Percentiles rank a stretch among this genome's conserved stretches.
Conservation (phyloP, 2,113 vertebrate species). For the Pantherophis guttatus region DNA sequence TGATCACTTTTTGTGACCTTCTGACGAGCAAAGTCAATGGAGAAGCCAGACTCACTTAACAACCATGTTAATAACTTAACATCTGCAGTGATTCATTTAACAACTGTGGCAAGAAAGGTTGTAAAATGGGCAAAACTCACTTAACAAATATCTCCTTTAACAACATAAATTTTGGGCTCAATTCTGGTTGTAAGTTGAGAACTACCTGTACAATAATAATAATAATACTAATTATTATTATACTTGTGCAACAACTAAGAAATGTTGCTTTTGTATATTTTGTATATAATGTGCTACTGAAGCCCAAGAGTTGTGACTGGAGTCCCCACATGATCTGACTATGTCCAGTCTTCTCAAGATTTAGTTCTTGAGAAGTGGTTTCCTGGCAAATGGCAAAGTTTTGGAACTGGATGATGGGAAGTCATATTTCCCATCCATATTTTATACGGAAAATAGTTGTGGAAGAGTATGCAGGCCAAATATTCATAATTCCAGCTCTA, state of each 20-base stretch:
- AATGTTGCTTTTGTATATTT: background rate
- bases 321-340: background rate
- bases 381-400: background rate
- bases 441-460: background rate
- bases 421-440: no score
- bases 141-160: background rate
- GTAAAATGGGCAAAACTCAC: background rate
- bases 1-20: background rate
- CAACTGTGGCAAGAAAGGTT: background rate
- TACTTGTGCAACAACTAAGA: background rate
- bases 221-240: background rate
- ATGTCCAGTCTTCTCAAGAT: background rate
- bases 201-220: background rate
- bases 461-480: background rate
- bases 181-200: background rate
- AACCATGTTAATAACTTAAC: background rate
- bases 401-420: background rate
- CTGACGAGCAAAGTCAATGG: background rate
- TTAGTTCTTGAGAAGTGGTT: background rate
- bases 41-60: background rate
- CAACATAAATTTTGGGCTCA: background rate
- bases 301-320: background rate
- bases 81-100: background rate
- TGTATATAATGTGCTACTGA: background rate
- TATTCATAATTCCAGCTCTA: background rate